phyloP scores from a whole-genome alignment of 2,113 vertebrate genomes.

The Gambusia holbrooki region DNA sequence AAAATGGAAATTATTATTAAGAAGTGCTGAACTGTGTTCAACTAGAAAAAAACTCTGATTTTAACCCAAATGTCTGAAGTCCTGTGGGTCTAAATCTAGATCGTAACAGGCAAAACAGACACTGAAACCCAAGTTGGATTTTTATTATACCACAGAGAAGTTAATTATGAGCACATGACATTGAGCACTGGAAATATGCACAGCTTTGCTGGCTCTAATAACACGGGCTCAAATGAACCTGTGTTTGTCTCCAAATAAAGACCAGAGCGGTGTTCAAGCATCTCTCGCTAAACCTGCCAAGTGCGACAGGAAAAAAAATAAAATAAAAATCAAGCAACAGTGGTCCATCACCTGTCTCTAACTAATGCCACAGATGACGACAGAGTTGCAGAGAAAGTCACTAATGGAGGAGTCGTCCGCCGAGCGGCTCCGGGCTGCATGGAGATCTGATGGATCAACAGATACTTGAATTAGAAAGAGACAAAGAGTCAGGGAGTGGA shows the following conservation, averaged over 20 bases:
- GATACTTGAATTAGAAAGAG: slow-evolving; percentile 24
- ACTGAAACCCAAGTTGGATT: background rate
- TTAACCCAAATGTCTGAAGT: slow-evolving; percentile 1
- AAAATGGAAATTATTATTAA: background rate
- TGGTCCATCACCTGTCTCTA: slow-evolving; percentile 61
- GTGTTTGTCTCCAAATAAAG: slow-evolving; percentile 57
- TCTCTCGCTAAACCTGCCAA: slow-evolving; percentile 40
- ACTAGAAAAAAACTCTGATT: slow-evolving; percentile 7
- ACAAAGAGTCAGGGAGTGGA: slow-evolving; percentile 44
- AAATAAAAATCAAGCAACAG: background rate
- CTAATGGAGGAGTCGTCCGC: slow-evolving; percentile 42
- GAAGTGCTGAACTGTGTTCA: background rate
- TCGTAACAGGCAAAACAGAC: too few species aligned
- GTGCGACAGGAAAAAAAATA: slow-evolving; percentile 13
- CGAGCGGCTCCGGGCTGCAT: slow-evolving; percentile 37
- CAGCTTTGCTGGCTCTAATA: slow-evolving; percentile 9
- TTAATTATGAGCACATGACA: slow-evolving; percentile 28
- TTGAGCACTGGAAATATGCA: slow-evolving; percentile 20
- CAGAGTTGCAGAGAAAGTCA: slow-evolving; percentile 26
- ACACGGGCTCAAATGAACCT: slow-evolving; percentile 12
- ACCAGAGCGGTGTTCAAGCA: slow-evolving; percentile 40
- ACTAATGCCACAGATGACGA: slow-evolving; percentile 38
- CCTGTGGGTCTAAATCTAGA: too few species aligned
- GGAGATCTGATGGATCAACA: slow-evolving; percentile 9
- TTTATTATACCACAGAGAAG: slow-evolving; percentile 27